Base-by-base conservation (phyloP, 2,797 vertebrate species). In the Gallinago nigripennis region DNA sequence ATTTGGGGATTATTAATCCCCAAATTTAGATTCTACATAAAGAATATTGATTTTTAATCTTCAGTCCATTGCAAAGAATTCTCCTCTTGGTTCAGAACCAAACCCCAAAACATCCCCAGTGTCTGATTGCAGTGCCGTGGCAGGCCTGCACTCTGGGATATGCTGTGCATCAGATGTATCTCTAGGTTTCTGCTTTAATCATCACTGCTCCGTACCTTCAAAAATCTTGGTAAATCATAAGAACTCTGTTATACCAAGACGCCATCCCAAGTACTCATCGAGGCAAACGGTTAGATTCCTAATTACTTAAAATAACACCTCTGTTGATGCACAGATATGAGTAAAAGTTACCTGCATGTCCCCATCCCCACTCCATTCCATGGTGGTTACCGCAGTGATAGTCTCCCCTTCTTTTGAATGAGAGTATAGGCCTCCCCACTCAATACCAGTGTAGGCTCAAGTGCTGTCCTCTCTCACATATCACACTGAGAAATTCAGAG, bases 61-160 rank as follows among this genome's bases (percentile, higher is more conserved):
- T 76, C 39, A 58, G 21, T 63, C 13, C 33, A 24, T 93, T 83
- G 45, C 35, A 75, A 78, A 79, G 64, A 70, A 12, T 7, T 76
- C 5, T 90, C 3, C 31, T 45, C 11, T 64, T 81, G 3, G 11
- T 72, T 88, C 73, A 94, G 86, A 88, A 73, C 10, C n/a, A 70
- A 53, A 53, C 8, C 31, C 45, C 21, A 12, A 23, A 81, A 65
- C n/a, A 60, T 19, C 14, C 27, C 9, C n/a, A 86, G 41, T 30
- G 24, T 1, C 43, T 0, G 0, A 25, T 1, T 16, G n/a, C 35
- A 56, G 39, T 0, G 2, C 20, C 57, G 45, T 35, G 57, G 14
- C 57, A 69, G 37, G 58, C 25, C 69, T 63, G 57, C 8, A 17
- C 58, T 53, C 50, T 53, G 45, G 28, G 12, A 18, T 46, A 8